These are phyloP conservation scores for Psilopsiagon aymara DNA, from an alignment of 2,113 vertebrate species.

Conservation along the genomic window DNA sequence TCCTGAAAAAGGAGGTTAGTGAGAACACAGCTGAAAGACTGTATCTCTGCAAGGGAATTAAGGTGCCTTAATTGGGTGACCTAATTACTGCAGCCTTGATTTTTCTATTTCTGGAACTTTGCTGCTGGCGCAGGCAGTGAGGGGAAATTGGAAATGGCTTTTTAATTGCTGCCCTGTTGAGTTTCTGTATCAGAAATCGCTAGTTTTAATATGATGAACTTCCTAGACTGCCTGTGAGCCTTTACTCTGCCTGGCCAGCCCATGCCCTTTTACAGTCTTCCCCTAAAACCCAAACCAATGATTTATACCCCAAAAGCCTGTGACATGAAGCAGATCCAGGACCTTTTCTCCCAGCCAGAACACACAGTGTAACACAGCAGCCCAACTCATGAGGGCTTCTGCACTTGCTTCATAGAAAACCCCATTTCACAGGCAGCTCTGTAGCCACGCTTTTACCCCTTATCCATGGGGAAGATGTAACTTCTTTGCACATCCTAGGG, in stretches of 20 bases:
- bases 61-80: constrained; percentile 42
- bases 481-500: background rate
- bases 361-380: background rate
- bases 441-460: background rate
- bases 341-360: background rate
- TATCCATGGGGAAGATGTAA: background rate
- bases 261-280: background rate
- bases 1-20: background rate
- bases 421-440: background rate
- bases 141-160: background rate
- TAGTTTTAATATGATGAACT: background rate
- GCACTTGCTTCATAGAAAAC: background rate
- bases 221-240: background rate
- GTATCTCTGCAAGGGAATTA: background rate
- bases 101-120: constrained; percentile 45
- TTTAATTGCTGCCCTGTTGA: background rate
- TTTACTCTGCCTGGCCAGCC: background rate
- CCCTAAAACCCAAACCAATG: background rate
- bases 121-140: background rate
- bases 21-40: background rate
- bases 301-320: background rate
- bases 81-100: background rate
- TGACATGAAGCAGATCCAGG: background rate
- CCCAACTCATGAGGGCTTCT: background rate
- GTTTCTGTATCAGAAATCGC: background rate